phyloP scores from a whole-genome alignment of 2,113 vertebrate species.

The Miniopterus natalensis region DNA sequence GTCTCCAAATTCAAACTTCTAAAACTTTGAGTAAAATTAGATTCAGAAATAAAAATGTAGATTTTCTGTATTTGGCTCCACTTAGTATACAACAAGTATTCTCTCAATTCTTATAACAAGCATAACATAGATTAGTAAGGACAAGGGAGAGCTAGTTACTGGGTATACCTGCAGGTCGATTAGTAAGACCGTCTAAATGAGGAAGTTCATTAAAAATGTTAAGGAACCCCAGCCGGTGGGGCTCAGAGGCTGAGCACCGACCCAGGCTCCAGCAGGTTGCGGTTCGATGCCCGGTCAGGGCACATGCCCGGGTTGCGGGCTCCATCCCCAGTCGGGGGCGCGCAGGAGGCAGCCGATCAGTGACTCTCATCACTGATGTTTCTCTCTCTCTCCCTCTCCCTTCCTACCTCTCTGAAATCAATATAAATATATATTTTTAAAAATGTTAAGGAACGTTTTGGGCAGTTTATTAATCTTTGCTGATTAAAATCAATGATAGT shows the following conservation, averaged over 20 bases:
- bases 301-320: too few relatives aligned
- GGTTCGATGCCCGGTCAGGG: too few relatives aligned
- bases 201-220: constrained; percentile 52
- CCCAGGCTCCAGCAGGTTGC: too few relatives aligned
- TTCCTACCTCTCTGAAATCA: too few relatives aligned
- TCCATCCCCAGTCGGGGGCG: too few relatives aligned
- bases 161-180: neutral
- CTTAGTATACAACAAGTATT: neutral
- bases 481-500: constrained; percentile 47
- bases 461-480: neutral
- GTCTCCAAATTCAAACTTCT: neutral
- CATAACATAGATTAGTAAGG: neutral
- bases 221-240: neutral
- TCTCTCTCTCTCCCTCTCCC: too few relatives aligned
- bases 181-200: constrained; percentile 19
- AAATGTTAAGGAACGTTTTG: neutral
- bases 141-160: neutral
- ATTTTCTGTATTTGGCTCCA: neutral
- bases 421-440: too few relatives aligned
- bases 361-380: too few relatives aligned
- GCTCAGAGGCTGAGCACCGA: too few relatives aligned
- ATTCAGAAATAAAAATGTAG: neutral
- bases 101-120: neutral
- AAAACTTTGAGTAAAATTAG: constrained; percentile 16
- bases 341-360: too few relatives aligned